Evolutionary conservation across 2,113 vertebrate species (phyloP).

Genomic region (Leucosticte australis): DNA sequence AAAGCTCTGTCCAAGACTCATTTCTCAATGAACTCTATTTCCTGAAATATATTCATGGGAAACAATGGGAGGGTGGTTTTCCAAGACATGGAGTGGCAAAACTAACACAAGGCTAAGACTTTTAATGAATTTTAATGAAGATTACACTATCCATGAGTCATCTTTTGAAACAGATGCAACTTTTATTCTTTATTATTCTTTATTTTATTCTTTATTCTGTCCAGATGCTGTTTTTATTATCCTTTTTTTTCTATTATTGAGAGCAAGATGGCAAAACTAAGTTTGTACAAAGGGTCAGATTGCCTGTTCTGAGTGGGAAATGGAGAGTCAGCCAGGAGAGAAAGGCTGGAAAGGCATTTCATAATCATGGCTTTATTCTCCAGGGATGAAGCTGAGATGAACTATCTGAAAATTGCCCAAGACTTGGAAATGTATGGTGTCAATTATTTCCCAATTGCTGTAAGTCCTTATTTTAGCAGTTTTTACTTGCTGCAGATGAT

Average conservation of each 20-base stretch:
- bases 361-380: neutral
- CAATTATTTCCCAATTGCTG: constrained; percentile 90
- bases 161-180: neutral
- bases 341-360: neutral
- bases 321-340: neutral
- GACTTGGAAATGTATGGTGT: constrained; percentile 94
- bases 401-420: constrained; percentile 92
- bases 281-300: neutral
- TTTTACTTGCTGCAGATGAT: neutral
- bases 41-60: neutral
- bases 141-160: neutral
- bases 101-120: neutral
- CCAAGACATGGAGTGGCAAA: neutral
- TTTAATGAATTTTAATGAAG: neutral
- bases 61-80: neutral
- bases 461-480: constrained; percentile 70
- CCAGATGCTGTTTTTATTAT: neutral
- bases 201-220: neutral
- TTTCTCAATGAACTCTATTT: neutral
- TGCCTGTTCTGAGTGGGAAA: neutral
- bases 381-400: constrained; percentile 93
- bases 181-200: neutral
- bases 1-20: neutral
- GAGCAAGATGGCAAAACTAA: neutral
- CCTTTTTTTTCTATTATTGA: neutral